These are phyloP conservation scores for Hafferia zeledoni DNA, from an alignment of 2,797 vertebrate species.

Conservation along the genomic window DNA sequence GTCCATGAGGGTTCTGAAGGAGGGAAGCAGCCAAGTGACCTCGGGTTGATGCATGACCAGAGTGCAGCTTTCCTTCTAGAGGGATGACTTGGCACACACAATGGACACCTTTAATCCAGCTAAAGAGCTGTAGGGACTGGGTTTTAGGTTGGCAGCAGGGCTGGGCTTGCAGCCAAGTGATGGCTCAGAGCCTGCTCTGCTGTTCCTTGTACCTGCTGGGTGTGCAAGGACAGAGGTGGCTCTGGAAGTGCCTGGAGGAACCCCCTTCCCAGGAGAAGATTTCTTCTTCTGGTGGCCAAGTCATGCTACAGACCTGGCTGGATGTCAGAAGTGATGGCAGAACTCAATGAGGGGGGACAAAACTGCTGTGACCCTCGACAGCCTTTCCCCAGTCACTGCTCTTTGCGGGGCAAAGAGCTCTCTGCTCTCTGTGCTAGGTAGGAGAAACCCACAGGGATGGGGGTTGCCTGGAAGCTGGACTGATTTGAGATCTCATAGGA, in stretches of 20 bases:
- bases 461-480: not conserved
- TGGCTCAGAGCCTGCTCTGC: not conserved
- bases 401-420: not conserved
- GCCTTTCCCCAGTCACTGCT: not conserved
- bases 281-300: not conserved
- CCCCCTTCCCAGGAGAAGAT: not conserved
- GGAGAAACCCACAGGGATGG: not conserved
- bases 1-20: not conserved
- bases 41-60: not conserved
- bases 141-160: not conserved
- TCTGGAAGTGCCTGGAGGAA: not conserved
- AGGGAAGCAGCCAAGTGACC: not conserved
- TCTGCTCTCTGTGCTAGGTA: too few relatives aligned
- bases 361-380: not conserved
- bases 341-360: not conserved
- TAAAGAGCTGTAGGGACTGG: not conserved
- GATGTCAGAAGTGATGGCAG: not conserved
- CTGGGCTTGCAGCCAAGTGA: not conserved
- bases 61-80: not conserved
- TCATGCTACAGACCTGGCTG: not conserved
- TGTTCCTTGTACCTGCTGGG: not conserved
- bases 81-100: not conserved
- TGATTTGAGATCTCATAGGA: not conserved
- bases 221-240: not conserved
- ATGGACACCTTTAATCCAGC: not conserved